Percentiles rank a stretch among this genome's conserved stretches.
phyloP scores from a whole-genome alignment of 35 echinoderm and acorn worm genomes.

The Amphiura filiformis region DNA sequence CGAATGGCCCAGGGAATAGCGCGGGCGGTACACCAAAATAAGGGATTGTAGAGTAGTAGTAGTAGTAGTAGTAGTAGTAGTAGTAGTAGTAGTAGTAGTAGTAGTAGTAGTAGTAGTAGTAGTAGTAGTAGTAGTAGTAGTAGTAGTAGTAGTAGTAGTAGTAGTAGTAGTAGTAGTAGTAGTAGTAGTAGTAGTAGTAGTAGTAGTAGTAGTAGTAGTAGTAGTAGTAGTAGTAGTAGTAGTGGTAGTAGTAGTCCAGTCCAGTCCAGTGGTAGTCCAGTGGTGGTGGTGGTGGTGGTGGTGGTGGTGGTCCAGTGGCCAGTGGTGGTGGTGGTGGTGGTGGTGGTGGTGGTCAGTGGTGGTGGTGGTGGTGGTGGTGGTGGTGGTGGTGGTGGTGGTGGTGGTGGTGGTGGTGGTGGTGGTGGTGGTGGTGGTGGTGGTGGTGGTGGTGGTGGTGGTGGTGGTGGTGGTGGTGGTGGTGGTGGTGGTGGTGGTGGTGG shows the following conservation, averaged over 20 bases:
- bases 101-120: constrained; percentile 1
- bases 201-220: not conserved
- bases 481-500: not conserved
- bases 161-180: not conserved
- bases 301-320: not conserved
- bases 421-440: not conserved
- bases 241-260: not conserved
- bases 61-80: constrained; percentile 1
- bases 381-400: constrained; percentile 3
- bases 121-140: not conserved
- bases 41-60: not conserved
- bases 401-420: not conserved
- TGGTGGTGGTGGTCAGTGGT: not conserved
- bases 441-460: not conserved
- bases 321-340: not conserved
- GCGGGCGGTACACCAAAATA: too few species aligned
- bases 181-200: constrained; percentile 1
- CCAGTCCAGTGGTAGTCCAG: not conserved
- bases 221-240: not conserved
- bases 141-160: constrained; percentile 1
- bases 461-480: not conserved
- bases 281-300: not conserved
- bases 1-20: too few species aligned
- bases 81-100: not conserved
- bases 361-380: constrained; percentile 2